Evolutionary conservation across 2,888 invertebrate genomes (phyloP).

Genomic region (Rhagonycha lutea): DNA sequence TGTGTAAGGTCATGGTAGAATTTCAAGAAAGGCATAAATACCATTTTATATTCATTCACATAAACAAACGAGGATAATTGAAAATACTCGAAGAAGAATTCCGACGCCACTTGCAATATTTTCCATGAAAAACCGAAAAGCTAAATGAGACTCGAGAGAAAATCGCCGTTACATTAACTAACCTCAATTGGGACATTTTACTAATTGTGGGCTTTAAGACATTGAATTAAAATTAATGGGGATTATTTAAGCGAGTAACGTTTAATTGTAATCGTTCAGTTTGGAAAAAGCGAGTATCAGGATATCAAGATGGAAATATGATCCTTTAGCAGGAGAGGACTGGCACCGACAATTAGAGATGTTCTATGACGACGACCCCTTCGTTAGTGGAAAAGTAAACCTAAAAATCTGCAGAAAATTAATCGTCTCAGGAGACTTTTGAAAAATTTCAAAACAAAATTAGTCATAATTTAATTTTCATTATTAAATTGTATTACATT

Average conservation of each 20-base stretch:
- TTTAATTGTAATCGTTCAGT: background rate
- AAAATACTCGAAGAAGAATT: slow-evolving; percentile 5
- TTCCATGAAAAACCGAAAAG: background rate
- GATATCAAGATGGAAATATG: no score
- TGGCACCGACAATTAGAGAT: no score
- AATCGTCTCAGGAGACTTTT: no score
- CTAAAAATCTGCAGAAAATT: no score
- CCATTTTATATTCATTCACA: slow-evolving; percentile 13
- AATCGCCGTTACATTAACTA: slow-evolving; percentile 5
- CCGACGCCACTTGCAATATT: background rate
- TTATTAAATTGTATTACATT: no score
- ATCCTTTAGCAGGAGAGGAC: no score
- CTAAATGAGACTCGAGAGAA: background rate
- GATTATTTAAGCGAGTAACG: background rate
- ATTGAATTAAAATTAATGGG: background rate
- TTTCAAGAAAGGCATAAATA: slow-evolving; percentile 15
- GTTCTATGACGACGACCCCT: no score
- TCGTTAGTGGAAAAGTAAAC: no score
- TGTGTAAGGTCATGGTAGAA: slow-evolving; percentile 16
- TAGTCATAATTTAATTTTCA: no score
- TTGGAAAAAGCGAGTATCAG: background rate
- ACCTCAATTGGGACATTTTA: slow-evolving; percentile 2
- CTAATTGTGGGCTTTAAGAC: background rate
- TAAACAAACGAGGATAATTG: slow-evolving; percentile 13
- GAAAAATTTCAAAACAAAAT: no score